Evolutionary conservation across 1,140 invertebrate genomes (phyloP), one percentile per base, ranked within the genome.

Genomic region (Lordiphosa clarofinis): DNA sequence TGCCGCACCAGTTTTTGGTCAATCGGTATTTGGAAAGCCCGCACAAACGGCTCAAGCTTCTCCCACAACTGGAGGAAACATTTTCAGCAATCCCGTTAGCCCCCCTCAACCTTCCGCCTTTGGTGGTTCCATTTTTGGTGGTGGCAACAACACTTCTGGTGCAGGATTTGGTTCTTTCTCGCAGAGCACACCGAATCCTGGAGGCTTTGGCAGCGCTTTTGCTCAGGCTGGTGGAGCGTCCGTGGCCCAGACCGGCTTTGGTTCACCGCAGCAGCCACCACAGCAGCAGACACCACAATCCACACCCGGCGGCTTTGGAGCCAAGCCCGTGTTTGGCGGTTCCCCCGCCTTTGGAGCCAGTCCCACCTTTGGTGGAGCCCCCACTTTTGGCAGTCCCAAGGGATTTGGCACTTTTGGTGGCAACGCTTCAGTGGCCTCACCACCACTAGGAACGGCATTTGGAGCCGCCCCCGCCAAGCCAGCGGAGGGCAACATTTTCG

Each of bases 401-500:
- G 87, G 90, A 12, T 91, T 92, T 64, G 90, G 91, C 15, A 43
- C 75, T n/a, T 78, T 86, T 65, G 65, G 65, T 4, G 44, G 50
- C 21, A 39, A 49, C 3, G n/a, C 62, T 12, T 21, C 39, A 5
- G 59, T 73, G 21, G 60, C 70, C 1, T 44, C 78, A 0, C 60
- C 65, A 2, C 49, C 82, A 6, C 15, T 15, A 15, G n/a, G n/a
- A n/a, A n/a, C n/a, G n/a, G 56, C 67, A 0, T 79, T 90, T 54
- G 89, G 86, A 5, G 50, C 70, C 13, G 50, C 70, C 12, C 21
- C 78, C 3, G 8, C 68, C 1, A 72, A 73, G 28, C 78, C 87
- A n/a, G 70, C 88, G n/a, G 87, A 90, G 46, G 90, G 82, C 64
- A 78, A 90, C 12, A 89, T 90, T 4, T 92, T 92, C 88, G 91